These are phyloP conservation scores for Smutsia temminckii DNA, from an alignment of 2,797 vertebrate genomes.

Conservation along the genomic window DNA sequence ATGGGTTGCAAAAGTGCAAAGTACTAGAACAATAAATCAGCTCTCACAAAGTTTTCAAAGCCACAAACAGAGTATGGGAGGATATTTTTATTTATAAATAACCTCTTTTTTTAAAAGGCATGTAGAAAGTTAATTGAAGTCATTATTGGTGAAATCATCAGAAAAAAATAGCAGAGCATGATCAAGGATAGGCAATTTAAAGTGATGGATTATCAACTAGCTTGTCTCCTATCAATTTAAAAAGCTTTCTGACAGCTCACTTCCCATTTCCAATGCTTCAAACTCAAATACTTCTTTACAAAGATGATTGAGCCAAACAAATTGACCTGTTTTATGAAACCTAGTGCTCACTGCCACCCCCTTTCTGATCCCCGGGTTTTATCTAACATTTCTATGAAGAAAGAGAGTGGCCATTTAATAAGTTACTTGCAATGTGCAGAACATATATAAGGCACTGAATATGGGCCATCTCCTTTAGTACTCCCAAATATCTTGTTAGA, in stretches of 20 bases:
- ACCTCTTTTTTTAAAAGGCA: slow-evolving; percentile 4
- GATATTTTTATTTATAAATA: slow-evolving; percentile 59
- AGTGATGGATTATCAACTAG: slow-evolving; percentile 74
- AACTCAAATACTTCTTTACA: slow-evolving; percentile 72
- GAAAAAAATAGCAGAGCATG: slow-evolving; percentile 54
- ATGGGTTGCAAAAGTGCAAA: background rate
- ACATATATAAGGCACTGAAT: background rate
- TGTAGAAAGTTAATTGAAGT: slow-evolving; percentile 48
- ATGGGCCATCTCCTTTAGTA: background rate
- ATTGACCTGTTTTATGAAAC: slow-evolving; percentile 48
- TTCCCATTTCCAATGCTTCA: slow-evolving; percentile 79
- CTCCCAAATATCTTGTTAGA: background rate
- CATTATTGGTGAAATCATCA: slow-evolving; percentile 73
- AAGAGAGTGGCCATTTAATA: background rate
- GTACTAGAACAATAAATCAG: slow-evolving; percentile 35
- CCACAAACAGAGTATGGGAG: slow-evolving; percentile 6
- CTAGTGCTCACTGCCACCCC: background rate
- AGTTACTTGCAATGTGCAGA: background rate
- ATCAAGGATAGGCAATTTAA: slow-evolving; percentile 78
- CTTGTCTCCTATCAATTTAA: slow-evolving; percentile 80
- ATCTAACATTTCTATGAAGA: background rate
- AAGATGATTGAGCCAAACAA: slow-evolving; percentile 71
- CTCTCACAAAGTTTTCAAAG: slow-evolving; percentile 48
- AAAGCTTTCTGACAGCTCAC: slow-evolving; percentile 82
- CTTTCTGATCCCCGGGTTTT: background rate